A percentile compares a stretch with the other conserved stretches of the same genome.
phyloP scores from a whole-genome alignment of 2,797 vertebrate species.

The Sebastes oblongus region DNA sequence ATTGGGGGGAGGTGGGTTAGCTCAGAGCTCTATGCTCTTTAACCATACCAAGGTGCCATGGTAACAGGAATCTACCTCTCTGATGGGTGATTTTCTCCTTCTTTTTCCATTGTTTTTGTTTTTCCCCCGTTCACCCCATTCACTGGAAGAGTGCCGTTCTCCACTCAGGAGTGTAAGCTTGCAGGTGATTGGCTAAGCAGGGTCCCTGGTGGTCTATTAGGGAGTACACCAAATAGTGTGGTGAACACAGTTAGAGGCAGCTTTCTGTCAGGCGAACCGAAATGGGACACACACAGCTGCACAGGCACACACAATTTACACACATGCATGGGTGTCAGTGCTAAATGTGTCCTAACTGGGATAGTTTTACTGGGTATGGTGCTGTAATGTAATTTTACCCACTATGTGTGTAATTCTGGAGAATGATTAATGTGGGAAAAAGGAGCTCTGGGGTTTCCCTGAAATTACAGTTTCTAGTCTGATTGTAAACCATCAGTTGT shows the following conservation, averaged over 20 bases:
- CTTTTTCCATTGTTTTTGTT: conserved; percentile 44
- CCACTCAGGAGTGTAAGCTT: conserved; percentile 51
- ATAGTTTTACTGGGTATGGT: conserved; percentile 15
- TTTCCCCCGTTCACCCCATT: conserved; percentile 29
- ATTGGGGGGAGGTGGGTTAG: conserved; percentile 21
- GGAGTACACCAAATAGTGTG: conserved; percentile 46
- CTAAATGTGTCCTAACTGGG: conserved; percentile 24
- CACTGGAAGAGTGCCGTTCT: conserved; percentile 65
- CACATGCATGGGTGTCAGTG: conserved; percentile 17
- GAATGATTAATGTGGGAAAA: conserved; percentile 12
- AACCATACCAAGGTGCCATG: conserved; percentile 72
- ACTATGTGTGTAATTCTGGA: neutral
- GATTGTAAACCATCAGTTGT: neutral
- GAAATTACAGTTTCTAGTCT: neutral
- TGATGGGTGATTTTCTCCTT: conserved; percentile 53
- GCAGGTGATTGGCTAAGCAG: conserved; percentile 66
- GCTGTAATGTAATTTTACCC: neutral
- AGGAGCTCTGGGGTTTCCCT: neutral
- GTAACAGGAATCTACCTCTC: conserved; percentile 65
- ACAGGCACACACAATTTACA: conserved; percentile 36
- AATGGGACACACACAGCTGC: conserved; percentile 44
- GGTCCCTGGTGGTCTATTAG: conserved; percentile 76
- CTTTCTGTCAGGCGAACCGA: conserved; percentile 47
- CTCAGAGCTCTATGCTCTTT: conserved; percentile 53
- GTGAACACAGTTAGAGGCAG: conserved; percentile 46